phyloP scores from a whole-genome alignment of 2,888 invertebrate species.

The Drosophila neonasuta region DNA sequence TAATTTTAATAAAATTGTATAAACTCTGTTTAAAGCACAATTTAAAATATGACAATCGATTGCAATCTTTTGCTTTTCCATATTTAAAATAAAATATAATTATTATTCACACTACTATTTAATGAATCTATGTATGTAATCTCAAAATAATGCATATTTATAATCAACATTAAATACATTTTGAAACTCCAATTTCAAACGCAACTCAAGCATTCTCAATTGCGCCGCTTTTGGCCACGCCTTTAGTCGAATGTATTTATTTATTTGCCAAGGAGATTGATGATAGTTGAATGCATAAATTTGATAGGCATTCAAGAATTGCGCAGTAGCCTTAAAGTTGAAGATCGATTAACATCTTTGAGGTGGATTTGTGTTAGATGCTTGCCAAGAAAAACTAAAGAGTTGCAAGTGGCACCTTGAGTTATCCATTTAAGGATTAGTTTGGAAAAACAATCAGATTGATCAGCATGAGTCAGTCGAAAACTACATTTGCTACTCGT shows the following conservation, averaged over 20 bases:
- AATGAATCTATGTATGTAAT: too few species aligned
- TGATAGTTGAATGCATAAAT: conserved; percentile 12
- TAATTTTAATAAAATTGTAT: too few species aligned
- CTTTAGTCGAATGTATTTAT: conserved; percentile 1
- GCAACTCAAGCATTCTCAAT: neutral
- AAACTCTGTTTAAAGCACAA: too few species aligned
- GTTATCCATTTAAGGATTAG: conserved; percentile 56
- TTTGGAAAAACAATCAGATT: conserved; percentile 6
- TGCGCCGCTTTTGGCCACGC: conserved; percentile 17
- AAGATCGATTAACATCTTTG: conserved; percentile 37
- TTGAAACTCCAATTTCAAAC: neutral
- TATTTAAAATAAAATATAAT: too few species aligned
- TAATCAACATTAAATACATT: neutral
- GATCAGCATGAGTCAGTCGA: conserved; percentile 37
- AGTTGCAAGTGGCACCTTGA: conserved; percentile 57
- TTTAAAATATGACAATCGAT: too few species aligned
- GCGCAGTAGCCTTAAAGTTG: conserved; percentile 21
- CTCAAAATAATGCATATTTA: too few species aligned
- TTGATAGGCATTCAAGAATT: conserved; percentile 42
- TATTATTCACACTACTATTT: too few species aligned
- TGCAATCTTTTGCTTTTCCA: too few species aligned
- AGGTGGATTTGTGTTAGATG: conserved; percentile 15
- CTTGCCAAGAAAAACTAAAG: conserved; percentile 1
- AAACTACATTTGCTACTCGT: conserved; percentile 17
- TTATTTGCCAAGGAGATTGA: conserved; percentile 24